phyloP scores from a whole-genome alignment of 2,888 invertebrate species.

The Hyposoter dolosus region DNA sequence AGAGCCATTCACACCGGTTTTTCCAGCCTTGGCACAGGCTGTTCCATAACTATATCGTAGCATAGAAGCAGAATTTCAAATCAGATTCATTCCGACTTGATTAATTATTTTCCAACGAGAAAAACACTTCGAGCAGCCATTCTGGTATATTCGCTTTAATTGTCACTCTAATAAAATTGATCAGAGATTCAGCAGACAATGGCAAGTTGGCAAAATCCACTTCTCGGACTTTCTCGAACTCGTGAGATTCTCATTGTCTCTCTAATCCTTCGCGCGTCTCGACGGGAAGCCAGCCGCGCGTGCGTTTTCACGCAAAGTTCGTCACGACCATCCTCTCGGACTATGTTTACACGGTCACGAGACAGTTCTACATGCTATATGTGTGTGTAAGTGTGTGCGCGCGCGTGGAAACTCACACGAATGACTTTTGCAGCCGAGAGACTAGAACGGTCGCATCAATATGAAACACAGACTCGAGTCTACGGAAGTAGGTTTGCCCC shows the following conservation, averaged over 20 bases:
- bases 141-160: not conserved
- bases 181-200: slow-evolving; percentile 3
- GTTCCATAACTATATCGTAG: not conserved
- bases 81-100: not conserved
- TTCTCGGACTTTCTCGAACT: slow-evolving; percentile 45
- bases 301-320: slow-evolving; percentile 37
- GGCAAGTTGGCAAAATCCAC: slow-evolving; percentile 24
- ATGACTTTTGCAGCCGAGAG: not conserved
- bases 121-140: not conserved
- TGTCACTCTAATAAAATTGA: not conserved
- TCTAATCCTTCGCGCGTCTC: slow-evolving; percentile 23
- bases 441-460: slow-evolving; percentile 29
- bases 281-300: slow-evolving; percentile 40
- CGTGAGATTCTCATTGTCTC: slow-evolving; percentile 50
- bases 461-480: slow-evolving; percentile 13
- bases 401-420: slow-evolving; percentile 10
- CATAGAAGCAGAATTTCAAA: not conserved
- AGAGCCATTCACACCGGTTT: not conserved
- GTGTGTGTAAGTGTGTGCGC: not conserved
- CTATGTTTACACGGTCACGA: slow-evolving; percentile 29
- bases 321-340: slow-evolving; percentile 37
- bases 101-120: not conserved
- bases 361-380: not conserved
- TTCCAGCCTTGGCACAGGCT: not conserved
- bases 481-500: slow-evolving; percentile 51